Conservation (phyloP, 2,888 invertebrate species). For the Cataglyphis cursor region DNA sequence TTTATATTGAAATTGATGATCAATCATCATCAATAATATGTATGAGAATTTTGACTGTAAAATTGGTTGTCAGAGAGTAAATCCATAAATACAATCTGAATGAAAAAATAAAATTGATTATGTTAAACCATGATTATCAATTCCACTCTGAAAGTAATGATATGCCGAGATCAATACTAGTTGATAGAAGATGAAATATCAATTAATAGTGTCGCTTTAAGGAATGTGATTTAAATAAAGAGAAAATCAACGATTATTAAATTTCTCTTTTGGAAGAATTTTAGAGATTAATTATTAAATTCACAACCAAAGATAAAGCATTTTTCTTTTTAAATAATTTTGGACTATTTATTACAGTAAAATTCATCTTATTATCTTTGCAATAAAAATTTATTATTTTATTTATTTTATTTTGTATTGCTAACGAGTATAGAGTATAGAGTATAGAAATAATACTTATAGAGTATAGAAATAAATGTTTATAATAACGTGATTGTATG, state of each 20-base stretch:
- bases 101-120: background rate
- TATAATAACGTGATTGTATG: background rate
- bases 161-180: background rate
- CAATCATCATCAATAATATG: background rate
- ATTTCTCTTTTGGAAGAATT: constrained; percentile 24
- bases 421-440: background rate
- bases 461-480: background rate
- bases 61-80: background rate
- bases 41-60: background rate
- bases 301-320: background rate
- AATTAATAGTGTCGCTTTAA: background rate
- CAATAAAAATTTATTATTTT: background rate
- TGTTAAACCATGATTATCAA: background rate
- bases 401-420: background rate
- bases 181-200: background rate
- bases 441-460: background rate
- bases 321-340: background rate
- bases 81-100: background rate
- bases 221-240: constrained; percentile 51
- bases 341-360: background rate
- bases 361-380: background rate
- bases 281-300: constrained; percentile 1
- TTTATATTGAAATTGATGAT: background rate
- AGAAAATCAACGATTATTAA: constrained; percentile 54
- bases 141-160: background rate